phyloP scores from a whole-genome alignment of 35 echinoderm and acorn worm species.

The Patiria miniata region DNA sequence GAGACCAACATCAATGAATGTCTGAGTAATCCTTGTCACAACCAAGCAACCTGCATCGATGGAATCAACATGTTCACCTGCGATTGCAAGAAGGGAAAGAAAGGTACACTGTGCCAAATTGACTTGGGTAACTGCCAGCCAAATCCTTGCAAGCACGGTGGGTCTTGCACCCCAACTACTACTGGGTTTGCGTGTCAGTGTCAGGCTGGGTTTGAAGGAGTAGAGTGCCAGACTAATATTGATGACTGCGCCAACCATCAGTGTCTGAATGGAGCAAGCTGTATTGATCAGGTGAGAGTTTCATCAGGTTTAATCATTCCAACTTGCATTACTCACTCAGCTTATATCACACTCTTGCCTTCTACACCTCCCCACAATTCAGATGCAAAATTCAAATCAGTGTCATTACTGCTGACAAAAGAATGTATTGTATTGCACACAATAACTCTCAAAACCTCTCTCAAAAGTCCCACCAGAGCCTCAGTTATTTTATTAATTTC shows the following conservation, averaged over 20 bases:
- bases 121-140: slow-evolving; percentile 29
- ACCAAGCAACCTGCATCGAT: slow-evolving; percentile 50
- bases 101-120: slow-evolving; percentile 50
- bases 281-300: slow-evolving; percentile 17
- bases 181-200: slow-evolving; percentile 6
- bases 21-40: slow-evolving; percentile 45
- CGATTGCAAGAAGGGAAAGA: slow-evolving; percentile 9
- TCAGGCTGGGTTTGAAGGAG: slow-evolving; percentile 12
- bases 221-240: neutral
- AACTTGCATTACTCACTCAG: too few relatives aligned
- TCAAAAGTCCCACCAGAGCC: too few relatives aligned
- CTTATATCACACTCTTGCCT: too few relatives aligned
- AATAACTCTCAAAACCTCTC: too few relatives aligned
- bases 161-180: neutral
- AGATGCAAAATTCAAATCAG: too few relatives aligned
- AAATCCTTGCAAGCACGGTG: slow-evolving; percentile 35
- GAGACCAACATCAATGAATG: slow-evolving; percentile 53
- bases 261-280: slow-evolving; percentile 23
- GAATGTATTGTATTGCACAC: too few relatives aligned
- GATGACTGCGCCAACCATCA: neutral
- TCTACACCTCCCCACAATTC: too few relatives aligned
- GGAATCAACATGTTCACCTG: slow-evolving; percentile 50
- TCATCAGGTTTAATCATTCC: neutral
- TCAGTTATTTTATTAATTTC: too few relatives aligned
- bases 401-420: too few relatives aligned